Percentiles rank a stretch among this genome's conserved stretches.
Evolutionary conservation across 2,797 vertebrate genomes (phyloP).

Genomic region (Gallinago nigripennis): DNA sequence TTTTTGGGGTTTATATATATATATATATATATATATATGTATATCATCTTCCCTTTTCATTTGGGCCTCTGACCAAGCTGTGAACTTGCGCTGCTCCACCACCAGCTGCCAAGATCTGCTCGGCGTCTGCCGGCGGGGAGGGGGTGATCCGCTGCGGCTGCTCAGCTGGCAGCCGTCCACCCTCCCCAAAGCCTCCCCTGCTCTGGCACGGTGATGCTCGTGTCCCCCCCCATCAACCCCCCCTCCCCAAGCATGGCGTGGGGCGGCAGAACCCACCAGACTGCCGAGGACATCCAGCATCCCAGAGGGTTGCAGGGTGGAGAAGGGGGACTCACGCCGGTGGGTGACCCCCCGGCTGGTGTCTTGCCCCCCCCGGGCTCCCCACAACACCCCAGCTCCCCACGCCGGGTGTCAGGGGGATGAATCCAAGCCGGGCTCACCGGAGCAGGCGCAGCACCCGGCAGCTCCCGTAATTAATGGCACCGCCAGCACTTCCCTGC

Average conservation of each 20-base stretch:
- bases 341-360: background rate
- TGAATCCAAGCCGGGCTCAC: background rate
- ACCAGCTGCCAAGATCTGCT: background rate
- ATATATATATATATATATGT: background rate
- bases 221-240: no score
- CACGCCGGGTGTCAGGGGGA: slow-evolving; percentile 59
- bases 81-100: background rate
- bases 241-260: accelerated
- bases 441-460: background rate
- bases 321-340: accelerated
- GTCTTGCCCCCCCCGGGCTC: accelerated
- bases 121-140: background rate
- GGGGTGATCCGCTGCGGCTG: background rate
- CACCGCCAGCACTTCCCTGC: slow-evolving; percentile 19
- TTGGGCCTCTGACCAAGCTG: background rate
- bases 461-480: slow-evolving; percentile 69
- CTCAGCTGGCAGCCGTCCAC: background rate
- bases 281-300: background rate
- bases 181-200: accelerated
- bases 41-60: background rate
- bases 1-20: background rate
- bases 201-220: background rate
- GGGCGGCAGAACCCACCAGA: accelerated
- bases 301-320: background rate
- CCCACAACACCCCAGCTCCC: background rate